Evolutionary conservation across 1,140 invertebrate genomes (phyloP).

Genomic region (Phymastichus coffea): DNA sequence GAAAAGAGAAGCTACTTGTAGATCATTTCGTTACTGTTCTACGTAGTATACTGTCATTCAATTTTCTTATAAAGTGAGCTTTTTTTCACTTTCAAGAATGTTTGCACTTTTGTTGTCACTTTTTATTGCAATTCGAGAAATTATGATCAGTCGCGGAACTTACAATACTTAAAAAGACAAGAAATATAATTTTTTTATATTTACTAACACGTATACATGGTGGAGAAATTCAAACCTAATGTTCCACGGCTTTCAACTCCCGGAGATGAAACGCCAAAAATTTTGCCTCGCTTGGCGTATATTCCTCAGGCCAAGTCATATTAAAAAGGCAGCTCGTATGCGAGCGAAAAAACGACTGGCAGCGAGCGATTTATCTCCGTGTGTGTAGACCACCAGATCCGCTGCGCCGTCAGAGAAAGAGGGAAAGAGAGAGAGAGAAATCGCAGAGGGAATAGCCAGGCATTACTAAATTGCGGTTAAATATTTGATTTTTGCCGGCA

Average conservation of each 20-base stretch:
- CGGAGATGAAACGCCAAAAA: constrained; percentile 3
- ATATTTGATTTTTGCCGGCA: constrained; percentile 42
- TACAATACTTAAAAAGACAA: not conserved
- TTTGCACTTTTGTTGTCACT: no score
- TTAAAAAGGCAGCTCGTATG: no score
- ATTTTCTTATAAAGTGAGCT: not conserved
- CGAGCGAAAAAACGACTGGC: constrained; percentile 3
- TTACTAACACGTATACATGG: no score
- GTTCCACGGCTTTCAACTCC: no score
- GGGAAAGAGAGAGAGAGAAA: constrained; percentile 20
- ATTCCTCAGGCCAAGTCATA: not conserved
- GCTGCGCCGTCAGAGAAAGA: not conserved
- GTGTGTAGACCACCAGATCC: not conserved
- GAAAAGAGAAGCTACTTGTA: no score
- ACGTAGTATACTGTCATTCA: no score
- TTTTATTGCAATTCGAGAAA: not conserved
- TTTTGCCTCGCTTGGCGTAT: not conserved
- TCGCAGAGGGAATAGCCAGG: constrained; percentile 11
- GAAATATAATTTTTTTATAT: no score
- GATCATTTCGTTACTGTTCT: no score
- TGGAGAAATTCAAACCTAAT: no score
- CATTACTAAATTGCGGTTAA: constrained; percentile 43
- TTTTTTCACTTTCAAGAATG: no score
- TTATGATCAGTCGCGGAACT: not conserved
- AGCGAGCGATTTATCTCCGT: constrained; percentile 8